phyloP scores from a whole-genome alignment of 2,797 vertebrate genomes.

The Todus mexicanus region DNA sequence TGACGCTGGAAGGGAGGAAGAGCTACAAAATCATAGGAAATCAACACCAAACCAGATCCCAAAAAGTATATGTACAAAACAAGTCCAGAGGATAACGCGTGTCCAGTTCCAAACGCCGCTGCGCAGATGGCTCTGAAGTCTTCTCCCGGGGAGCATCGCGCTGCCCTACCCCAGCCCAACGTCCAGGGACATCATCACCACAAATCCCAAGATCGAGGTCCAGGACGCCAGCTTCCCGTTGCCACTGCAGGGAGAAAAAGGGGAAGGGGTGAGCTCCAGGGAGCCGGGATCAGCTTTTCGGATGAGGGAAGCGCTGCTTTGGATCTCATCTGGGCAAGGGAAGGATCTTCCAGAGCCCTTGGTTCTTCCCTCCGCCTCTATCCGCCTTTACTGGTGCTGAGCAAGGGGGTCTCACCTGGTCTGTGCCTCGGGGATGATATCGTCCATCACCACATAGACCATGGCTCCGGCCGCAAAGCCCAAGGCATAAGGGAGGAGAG shows the following conservation, averaged over 20 bases:
- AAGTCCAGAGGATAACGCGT: not conserved
- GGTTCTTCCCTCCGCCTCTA: fast-evolving
- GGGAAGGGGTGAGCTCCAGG: not conserved
- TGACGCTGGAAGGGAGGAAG: not conserved
- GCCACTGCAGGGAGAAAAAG: constrained; percentile 77
- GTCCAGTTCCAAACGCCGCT: not conserved
- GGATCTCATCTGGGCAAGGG: not conserved
- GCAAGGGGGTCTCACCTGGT: constrained; percentile 77
- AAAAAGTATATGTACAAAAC: not conserved
- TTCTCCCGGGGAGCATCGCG: fast-evolving
- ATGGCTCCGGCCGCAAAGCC: constrained; percentile 95
- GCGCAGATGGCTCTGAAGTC: not conserved
- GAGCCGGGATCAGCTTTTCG: fast-evolving
- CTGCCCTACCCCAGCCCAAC: constrained; percentile 88
- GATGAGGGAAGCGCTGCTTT: not conserved
- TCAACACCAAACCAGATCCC: constrained; percentile 34
- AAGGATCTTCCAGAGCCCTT: not conserved
- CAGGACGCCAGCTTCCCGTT: constrained; percentile 94
- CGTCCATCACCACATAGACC: constrained; percentile 95
- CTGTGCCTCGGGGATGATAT: constrained; percentile 97
- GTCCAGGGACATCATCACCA: constrained; percentile 98
- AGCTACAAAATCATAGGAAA: constrained; percentile 40
- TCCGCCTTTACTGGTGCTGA: no score
- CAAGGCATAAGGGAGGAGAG: constrained; percentile 89
- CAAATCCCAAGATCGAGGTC: constrained; percentile 90